phyloP scores from a whole-genome alignment of 2,113 vertebrate species.

The Hippocampus zosterae region DNA sequence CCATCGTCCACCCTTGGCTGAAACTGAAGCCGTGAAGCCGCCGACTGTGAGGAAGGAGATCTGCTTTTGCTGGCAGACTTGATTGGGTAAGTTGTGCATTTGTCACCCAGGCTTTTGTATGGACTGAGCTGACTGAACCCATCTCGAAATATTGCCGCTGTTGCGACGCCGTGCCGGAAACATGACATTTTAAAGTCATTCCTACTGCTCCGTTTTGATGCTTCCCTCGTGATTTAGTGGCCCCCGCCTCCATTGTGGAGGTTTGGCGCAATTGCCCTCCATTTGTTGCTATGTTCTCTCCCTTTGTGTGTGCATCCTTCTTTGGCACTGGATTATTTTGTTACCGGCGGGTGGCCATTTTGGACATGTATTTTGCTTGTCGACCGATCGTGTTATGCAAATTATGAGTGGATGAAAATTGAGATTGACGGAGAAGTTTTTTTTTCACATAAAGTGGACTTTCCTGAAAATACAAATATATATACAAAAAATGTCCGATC shows the following conservation, averaged over 20 bases:
- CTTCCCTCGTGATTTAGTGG: too few species aligned
- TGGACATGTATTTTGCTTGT: neutral
- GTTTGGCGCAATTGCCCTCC: neutral
- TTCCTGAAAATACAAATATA: too few species aligned
- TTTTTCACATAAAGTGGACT: too few species aligned
- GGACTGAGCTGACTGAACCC: neutral
- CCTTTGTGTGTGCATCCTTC: neutral
- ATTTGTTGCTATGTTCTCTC: neutral
- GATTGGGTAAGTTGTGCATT: neutral
- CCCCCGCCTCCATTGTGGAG: too few species aligned
- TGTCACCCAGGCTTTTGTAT: neutral
- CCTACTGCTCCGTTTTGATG: too few species aligned
- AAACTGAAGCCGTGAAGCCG: slow-evolving; percentile 85
- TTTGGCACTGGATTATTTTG: neutral
- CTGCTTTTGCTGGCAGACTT: neutral
- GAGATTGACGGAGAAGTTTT: too few species aligned
- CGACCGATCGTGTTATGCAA: neutral
- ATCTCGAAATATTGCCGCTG: neutral
- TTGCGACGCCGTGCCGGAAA: neutral
- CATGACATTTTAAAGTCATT: too few species aligned
- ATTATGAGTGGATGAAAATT: neutral
- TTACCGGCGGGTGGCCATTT: neutral
- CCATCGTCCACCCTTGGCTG: slow-evolving; percentile 86
- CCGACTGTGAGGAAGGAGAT: neutral
- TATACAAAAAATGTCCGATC: too few species aligned